phyloP scores from a whole-genome alignment of 2,797 vertebrate genomes.

The Pangasius krempfi region DNA sequence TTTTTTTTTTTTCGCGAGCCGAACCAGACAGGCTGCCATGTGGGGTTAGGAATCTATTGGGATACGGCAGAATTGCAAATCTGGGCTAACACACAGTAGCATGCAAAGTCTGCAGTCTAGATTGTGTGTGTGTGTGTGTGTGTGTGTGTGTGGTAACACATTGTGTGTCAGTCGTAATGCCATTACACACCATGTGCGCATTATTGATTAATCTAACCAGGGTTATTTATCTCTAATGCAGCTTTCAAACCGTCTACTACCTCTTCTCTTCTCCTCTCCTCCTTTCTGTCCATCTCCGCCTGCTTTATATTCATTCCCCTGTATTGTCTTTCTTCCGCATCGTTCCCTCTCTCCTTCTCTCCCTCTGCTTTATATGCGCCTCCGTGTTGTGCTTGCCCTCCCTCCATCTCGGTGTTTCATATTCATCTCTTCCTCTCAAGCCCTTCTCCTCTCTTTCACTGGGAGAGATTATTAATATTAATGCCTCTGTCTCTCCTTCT shows the following conservation, averaged over 20 bases:
- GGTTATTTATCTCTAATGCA: constrained; percentile 1
- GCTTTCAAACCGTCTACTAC: constrained; percentile 47
- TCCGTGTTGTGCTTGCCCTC: constrained; percentile 53
- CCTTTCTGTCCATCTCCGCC: constrained; percentile 38
- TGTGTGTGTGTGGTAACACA: constrained; percentile 15
- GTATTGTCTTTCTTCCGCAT: constrained; percentile 64
- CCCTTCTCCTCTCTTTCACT: constrained; percentile 50
- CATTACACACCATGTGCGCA: constrained; percentile 61
- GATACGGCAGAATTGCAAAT: background rate
- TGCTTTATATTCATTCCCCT: constrained; percentile 66
- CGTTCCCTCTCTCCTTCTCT: constrained; percentile 60
- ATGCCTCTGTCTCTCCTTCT: constrained; percentile 48
- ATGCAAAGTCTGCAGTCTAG: constrained; percentile 2
- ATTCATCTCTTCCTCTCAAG: constrained; percentile 56
- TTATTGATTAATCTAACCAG: constrained; percentile 66
- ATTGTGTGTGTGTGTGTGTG: background rate
- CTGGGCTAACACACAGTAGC: background rate
- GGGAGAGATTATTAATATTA: constrained; percentile 63
- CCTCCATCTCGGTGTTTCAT: constrained; percentile 52
- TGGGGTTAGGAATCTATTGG: background rate
- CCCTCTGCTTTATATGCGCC: constrained; percentile 60
- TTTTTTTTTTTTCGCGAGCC: background rate
- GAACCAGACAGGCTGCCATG: background rate
- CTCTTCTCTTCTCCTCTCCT: constrained; percentile 56
- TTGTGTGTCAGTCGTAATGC: constrained; percentile 67